Conservation (phyloP, 2,888 invertebrate species). For the Cryptocephalus moraei region DNA sequence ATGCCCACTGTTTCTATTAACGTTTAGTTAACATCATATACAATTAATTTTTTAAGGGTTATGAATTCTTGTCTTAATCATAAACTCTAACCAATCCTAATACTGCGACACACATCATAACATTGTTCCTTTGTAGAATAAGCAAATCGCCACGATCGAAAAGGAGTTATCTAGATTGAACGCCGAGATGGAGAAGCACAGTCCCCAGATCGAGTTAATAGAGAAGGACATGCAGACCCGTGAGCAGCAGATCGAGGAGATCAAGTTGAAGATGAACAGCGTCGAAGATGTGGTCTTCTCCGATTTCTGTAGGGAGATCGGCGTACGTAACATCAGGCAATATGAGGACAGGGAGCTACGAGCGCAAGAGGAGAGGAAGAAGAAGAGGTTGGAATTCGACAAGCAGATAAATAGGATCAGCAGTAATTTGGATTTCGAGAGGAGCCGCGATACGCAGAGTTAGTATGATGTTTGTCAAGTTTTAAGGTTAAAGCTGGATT, state of each 20-base stretch:
- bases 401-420: constrained; percentile 90
- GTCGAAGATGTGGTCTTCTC: constrained; percentile 95
- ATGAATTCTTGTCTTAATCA: no score
- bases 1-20: no score
- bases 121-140: constrained; percentile 45
- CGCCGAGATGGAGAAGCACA: constrained; percentile 57
- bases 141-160: constrained; percentile 62
- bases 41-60: no score
- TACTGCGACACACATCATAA: no score
- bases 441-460: constrained; percentile 88
- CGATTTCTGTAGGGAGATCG: constrained; percentile 86
- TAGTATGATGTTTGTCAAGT: constrained; percentile 31
- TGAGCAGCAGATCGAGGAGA: constrained; percentile 79
- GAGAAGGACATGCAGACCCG: constrained; percentile 57
- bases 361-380: constrained; percentile 91
- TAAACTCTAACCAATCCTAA: no score
- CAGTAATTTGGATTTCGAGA: constrained; percentile 94
- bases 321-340: constrained; percentile 93
- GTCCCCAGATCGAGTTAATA: constrained; percentile 61
- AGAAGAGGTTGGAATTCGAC: constrained; percentile 90
- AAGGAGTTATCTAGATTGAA: constrained; percentile 55
- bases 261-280: constrained; percentile 92
- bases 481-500: constrained; percentile 41
- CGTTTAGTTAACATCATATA: no score
- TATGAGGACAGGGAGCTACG: constrained; percentile 96